These are phyloP conservation scores for Seriola aureovittata DNA, from an alignment of 2,113 vertebrate species.

Conservation along the genomic window DNA sequence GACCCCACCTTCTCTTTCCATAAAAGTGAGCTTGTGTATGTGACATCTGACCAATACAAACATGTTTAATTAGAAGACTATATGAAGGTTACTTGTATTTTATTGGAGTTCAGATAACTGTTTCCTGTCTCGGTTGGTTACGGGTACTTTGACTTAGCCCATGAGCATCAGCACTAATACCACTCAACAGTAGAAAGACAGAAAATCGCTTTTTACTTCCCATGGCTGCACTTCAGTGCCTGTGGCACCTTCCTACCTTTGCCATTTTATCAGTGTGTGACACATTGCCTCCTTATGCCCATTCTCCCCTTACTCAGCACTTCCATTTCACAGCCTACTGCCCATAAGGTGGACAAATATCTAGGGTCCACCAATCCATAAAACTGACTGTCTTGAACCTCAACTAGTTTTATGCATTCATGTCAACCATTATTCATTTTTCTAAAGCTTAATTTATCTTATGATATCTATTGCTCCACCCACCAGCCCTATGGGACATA, in stretches of 20 bases:
- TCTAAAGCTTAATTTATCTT: conserved; percentile 37
- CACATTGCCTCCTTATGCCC: conserved; percentile 14
- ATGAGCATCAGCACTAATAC: not conserved
- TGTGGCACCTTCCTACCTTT: not conserved
- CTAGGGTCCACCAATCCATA: conserved; percentile 8
- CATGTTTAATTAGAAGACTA: not conserved
- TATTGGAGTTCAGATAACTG: not conserved
- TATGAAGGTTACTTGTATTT: not conserved
- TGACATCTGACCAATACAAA: no score
- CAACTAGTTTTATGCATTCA: conserved; percentile 12
- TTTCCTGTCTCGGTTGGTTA: not conserved
- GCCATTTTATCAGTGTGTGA: conserved; percentile 28
- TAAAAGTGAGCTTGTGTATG: not conserved
- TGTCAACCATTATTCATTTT: not conserved
- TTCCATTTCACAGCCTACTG: conserved; percentile 47
- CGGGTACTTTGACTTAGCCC: not conserved
- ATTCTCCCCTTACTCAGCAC: not conserved
- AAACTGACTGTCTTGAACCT: conserved; percentile 15
- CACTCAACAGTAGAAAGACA: not conserved
- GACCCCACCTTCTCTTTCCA: not conserved
- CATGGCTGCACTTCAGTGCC: conserved; percentile 1
- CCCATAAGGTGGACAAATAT: conserved; percentile 25
- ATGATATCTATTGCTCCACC: conserved; percentile 8
- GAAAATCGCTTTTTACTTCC: conserved; percentile 3
- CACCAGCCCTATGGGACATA: not conserved